These are phyloP conservation scores for Sebastiscus albofasciatus DNA, from an alignment of 2,797 vertebrate species.

Conservation along the genomic window DNA sequence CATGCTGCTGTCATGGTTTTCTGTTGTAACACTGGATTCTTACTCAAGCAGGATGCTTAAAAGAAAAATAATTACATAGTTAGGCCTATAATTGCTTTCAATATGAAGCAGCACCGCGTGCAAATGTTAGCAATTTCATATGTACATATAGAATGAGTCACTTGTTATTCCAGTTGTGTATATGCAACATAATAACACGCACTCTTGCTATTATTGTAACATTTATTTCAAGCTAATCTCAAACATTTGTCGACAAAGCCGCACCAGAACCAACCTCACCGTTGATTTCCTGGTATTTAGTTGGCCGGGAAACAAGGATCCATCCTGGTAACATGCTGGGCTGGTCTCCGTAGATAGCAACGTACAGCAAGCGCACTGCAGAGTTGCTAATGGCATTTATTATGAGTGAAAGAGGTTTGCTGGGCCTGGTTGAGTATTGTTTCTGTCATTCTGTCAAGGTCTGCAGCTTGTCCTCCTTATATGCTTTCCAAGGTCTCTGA, in stretches of 20 bases:
- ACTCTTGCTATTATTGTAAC: neutral
- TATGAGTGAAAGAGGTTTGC: conserved; percentile 86
- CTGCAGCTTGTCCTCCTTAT: conserved; percentile 84
- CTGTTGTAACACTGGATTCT: neutral
- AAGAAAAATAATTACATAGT: neutral
- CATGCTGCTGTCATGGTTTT: conserved; percentile 15
- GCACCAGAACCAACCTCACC: neutral
- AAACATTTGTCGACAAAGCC: neutral
- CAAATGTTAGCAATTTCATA: neutral
- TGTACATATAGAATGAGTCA: neutral
- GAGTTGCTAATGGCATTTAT: conserved; percentile 89
- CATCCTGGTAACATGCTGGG: conserved; percentile 81
- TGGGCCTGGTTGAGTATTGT: conserved; percentile 79
- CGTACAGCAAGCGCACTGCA: conserved; percentile 81
- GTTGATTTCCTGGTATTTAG: conserved; percentile 14
- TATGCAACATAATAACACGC: neutral
- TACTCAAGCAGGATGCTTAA: neutral
- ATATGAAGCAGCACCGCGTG: neutral
- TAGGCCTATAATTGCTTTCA: neutral
- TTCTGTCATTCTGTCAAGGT: conserved; percentile 81
- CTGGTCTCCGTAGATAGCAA: conserved; percentile 86
- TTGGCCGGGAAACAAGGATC: conserved; percentile 81
- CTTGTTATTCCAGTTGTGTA: neutral
- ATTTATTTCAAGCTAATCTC: neutral
- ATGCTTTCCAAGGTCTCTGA: conserved; percentile 82